Evolutionary conservation across 1,140 invertebrate genomes (phyloP).

Genomic region (Dinoponera quadriceps): DNA sequence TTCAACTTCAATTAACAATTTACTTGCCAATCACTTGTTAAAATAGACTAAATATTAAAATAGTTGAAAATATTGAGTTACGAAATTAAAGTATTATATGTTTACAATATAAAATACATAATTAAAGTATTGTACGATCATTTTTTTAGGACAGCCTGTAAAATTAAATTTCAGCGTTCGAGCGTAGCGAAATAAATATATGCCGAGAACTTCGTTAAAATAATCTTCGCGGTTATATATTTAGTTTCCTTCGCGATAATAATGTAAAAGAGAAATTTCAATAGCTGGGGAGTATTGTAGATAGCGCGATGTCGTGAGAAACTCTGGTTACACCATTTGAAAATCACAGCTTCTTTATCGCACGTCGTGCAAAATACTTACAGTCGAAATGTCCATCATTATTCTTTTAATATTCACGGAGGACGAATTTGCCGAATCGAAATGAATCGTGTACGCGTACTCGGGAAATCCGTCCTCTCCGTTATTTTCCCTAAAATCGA

Average conservation of each 20-base stretch:
- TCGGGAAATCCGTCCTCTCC: neutral
- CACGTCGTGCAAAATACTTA: neutral
- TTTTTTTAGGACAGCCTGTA: neutral
- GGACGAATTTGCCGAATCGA: neutral
- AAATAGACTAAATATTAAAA: no score
- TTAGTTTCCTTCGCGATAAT: constrained; percentile 27
- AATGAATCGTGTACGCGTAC: neutral
- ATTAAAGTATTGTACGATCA: no score
- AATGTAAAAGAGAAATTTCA: constrained; percentile 5
- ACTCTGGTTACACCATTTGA: constrained; percentile 2
- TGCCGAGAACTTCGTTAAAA: constrained; percentile 35
- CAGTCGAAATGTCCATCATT: neutral
- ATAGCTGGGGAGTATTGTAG: constrained; percentile 37
- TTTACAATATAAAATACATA: no score
- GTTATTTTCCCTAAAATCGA: neutral
- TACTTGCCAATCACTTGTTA: no score
- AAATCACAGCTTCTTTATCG: constrained; percentile 25
- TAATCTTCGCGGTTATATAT: constrained; percentile 14
- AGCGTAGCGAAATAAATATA: constrained; percentile 51
- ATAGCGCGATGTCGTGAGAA: constrained; percentile 28
- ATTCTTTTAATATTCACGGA: neutral
- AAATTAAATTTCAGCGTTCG: constrained; percentile 26
- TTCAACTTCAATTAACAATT: no score
- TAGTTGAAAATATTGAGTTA: no score
- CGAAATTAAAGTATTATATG: no score